These are phyloP conservation scores for Entomobrya proxima DNA, from an alignment of 2,888 invertebrate genomes.

Conservation along the genomic window DNA sequence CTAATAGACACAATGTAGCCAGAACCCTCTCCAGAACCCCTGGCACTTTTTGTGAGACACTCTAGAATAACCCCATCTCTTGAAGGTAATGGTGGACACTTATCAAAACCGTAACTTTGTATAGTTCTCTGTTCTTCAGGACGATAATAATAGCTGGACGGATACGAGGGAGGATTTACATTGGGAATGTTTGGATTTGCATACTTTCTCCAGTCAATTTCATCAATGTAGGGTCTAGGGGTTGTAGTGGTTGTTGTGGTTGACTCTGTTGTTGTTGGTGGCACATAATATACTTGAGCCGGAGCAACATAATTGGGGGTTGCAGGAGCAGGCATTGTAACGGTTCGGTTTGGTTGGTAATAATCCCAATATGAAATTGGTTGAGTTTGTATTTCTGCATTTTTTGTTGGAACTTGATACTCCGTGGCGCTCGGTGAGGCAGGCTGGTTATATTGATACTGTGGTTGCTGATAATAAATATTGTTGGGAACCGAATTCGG, in stretches of 20 bases:
- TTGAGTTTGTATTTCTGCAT: neutral
- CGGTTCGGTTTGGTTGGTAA: too few relatives aligned
- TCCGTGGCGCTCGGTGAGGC: neutral
- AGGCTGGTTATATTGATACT: neutral
- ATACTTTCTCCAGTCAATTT: constrained; percentile 24
- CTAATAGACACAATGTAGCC: constrained; percentile 21
- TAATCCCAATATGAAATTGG: too few relatives aligned
- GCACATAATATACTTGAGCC: too few relatives aligned
- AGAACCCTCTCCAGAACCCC: neutral
- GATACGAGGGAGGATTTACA: too few relatives aligned
- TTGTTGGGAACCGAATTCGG: neutral
- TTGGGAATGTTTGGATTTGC: neutral
- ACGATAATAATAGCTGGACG: neutral
- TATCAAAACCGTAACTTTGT: neutral
- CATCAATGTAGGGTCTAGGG: neutral
- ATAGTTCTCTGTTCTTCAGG: neutral
- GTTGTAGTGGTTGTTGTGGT: constrained; percentile 5
- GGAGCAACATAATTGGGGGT: neutral
- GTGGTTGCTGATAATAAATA: neutral
- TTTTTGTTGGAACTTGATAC: neutral
- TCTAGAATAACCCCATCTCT: constrained; percentile 39
- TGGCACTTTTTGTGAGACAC: constrained; percentile 50
- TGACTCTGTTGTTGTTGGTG: neutral
- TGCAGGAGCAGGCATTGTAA: neutral
- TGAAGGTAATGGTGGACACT: constrained; percentile 35